Evolutionary conservation across 2,113 vertebrate genomes (phyloP), one percentile per base, ranked within the genome.

Genomic region (Maylandia zebra): DNA sequence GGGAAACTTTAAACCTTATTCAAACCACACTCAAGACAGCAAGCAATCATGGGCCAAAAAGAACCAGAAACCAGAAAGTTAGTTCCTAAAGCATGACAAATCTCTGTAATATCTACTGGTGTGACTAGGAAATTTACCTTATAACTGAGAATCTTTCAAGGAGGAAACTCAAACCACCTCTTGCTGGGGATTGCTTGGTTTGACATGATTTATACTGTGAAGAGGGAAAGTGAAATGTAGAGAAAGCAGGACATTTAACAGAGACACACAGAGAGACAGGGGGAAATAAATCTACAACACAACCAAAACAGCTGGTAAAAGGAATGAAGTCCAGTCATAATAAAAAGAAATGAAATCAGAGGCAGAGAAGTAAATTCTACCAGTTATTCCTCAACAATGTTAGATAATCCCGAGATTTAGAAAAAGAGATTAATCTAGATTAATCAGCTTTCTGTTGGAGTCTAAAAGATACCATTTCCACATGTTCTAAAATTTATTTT

Each of bases 181-280:
- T 69, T 85, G 61, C 84, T 71, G 78, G 12, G 41, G 84, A 89
- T 82, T 83, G 82, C 74, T 87, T 88, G 85, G 71, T 83, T 83
- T 91, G 84, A 92, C 90, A 66, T 83, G 86, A 88, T 86, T 69
- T 84, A 66, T 57, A 81, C 82, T 41, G 74, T 52, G 74, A 82
- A 48, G 43, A 50, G 52, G 55, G 81, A 86, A 85, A 89, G 81
- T 69, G 86, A 90, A 82, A 89, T 81, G 69, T 57, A 16, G 34
- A 43, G 80, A 82, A 83, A 88, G 78, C 69, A 48, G 53, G 86
- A 85, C 71, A 84, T 83, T 69, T 43, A 89, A 85, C 36, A 32
- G 50, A 93, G 82, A 89, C 57, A 66, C 22, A 45, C 52, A 30
- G 43, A 61, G 34, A 84, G 69, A 59, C 30, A 8, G 56, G 32